phyloP scores from a whole-genome alignment of 2,797 vertebrate species.

The Macrochelys suwanniensis region DNA sequence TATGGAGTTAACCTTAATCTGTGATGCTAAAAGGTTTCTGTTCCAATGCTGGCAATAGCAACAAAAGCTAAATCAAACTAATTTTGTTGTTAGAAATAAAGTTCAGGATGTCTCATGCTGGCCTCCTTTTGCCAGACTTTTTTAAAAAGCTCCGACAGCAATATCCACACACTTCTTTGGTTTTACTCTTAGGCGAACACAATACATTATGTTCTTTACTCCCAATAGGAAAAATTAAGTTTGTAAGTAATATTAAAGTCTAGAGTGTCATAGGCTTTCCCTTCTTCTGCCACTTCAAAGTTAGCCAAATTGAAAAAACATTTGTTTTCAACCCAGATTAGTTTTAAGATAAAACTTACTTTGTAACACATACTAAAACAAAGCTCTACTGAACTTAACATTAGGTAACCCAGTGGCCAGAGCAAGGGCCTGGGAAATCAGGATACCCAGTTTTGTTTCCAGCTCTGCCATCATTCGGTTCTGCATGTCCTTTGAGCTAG shows the following conservation, averaged over 20 bases:
- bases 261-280: background rate
- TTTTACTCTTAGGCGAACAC: accelerated
- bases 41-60: background rate
- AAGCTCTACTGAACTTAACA: conserved; percentile 33
- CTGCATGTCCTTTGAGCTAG: background rate
- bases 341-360: conserved; percentile 52
- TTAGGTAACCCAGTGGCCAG: background rate
- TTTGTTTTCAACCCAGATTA: background rate
- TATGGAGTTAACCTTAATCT: background rate
- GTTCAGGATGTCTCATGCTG: background rate
- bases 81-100: background rate
- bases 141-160: background rate
- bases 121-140: background rate
- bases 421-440: background rate
- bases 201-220: conserved; percentile 11
- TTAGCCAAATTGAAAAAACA: background rate
- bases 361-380: conserved; percentile 39
- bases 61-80: background rate
- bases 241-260: conserved; percentile 45
- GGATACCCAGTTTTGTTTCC: background rate
- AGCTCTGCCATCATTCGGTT: background rate
- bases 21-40: background rate
- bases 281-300: conserved; percentile 39
- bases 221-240: conserved; percentile 18
- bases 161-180: background rate